Evolutionary conservation across 2,888 invertebrate species (phyloP).

Genomic region (Agrochola lychnidis): DNA sequence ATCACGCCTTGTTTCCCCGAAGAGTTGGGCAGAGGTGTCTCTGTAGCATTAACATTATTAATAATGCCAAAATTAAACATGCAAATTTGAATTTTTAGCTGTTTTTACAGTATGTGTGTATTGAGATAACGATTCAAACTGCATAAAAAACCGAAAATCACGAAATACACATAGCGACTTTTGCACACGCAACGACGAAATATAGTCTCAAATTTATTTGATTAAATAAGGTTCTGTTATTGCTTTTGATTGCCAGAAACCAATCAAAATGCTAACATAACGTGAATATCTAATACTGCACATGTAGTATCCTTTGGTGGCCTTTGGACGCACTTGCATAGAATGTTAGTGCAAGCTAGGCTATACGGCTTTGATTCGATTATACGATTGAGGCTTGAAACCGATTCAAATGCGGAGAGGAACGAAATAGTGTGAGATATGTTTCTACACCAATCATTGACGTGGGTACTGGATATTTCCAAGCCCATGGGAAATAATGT

Average conservation of each 20-base stretch:
- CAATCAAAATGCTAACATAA: background rate
- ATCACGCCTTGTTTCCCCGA: too few species aligned
- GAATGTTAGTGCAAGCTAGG: background rate
- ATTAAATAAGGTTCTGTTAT: background rate
- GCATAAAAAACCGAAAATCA: too few species aligned
- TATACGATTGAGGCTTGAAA: background rate
- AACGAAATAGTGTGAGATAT: background rate
- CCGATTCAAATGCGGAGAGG: background rate
- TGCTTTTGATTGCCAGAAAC: background rate
- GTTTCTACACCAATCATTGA: background rate
- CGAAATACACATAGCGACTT: too few species aligned
- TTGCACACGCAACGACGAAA: too few species aligned
- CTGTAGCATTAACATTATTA: too few species aligned
- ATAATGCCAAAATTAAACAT: too few species aligned
- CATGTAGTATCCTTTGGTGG: background rate
- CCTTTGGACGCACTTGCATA: background rate
- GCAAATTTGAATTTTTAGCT: too few species aligned
- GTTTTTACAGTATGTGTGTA: too few species aligned
- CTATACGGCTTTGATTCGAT: background rate
- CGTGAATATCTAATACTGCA: background rate
- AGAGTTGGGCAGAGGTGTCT: too few species aligned
- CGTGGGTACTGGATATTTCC: background rate
- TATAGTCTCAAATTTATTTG: background rate
- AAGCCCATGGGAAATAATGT: background rate
- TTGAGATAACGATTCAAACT: too few species aligned